Evolutionary conservation across 2,888 invertebrate species (phyloP).

Genomic region (Erebia palarica): DNA sequence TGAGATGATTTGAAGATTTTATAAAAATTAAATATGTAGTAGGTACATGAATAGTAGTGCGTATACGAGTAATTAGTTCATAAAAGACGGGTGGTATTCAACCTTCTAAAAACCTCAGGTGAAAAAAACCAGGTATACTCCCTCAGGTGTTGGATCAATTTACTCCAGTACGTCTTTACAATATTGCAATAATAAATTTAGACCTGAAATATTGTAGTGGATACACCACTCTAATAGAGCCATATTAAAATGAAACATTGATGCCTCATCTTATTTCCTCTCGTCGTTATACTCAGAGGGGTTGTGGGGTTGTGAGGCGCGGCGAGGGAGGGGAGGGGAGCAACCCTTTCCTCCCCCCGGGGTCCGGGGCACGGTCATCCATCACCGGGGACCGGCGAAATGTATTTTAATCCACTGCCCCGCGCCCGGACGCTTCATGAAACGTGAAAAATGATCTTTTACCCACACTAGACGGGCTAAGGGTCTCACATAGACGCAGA

Average conservation of each 20-base stretch:
- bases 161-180: no score
- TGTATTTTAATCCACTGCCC: slow-evolving; percentile 81
- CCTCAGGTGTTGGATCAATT: no score
- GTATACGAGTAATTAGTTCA: no score
- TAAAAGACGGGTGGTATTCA: no score
- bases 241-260: slow-evolving; percentile 14
- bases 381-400: slow-evolving; percentile 75
- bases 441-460: slow-evolving; percentile 80
- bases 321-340: slow-evolving; percentile 43
- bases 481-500: not conserved
- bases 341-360: slow-evolving; percentile 66
- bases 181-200: no score
- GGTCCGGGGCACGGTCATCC: slow-evolving; percentile 58
- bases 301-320: slow-evolving; percentile 26
- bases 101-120: no score
- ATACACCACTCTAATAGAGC: no score
- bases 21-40: no score
- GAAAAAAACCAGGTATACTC: no score
- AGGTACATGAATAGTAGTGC: no score
- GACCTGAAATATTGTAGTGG: no score
- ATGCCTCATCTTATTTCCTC: slow-evolving; percentile 47
- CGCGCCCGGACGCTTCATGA: slow-evolving; percentile 75
- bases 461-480: slow-evolving; percentile 46
- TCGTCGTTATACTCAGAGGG: slow-evolving; percentile 47
- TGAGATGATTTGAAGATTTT: no score